Conservation (phyloP, 2,113 vertebrate genomes). For the Polypterus bichir region DNA sequence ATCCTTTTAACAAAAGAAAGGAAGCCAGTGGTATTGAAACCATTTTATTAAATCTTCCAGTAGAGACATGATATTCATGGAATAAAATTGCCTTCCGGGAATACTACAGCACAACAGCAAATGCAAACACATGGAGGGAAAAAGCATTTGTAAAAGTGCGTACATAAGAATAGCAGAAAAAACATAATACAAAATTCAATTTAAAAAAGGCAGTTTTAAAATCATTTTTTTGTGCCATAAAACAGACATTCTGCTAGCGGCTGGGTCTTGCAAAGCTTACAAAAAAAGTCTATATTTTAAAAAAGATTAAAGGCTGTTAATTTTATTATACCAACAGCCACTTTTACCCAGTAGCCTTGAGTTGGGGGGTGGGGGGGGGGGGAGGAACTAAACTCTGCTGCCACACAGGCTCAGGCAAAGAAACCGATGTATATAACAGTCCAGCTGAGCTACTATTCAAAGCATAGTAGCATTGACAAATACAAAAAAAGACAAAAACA, state of each 20-base stretch:
- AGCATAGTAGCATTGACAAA: slow-evolving; percentile 7
- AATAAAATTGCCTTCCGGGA: slow-evolving; percentile 81
- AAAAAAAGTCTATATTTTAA: slow-evolving; percentile 37
- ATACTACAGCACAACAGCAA: slow-evolving; percentile 49
- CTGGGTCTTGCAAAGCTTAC: slow-evolving; percentile 37
- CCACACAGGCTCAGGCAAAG: slow-evolving; percentile 29
- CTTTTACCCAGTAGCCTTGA: slow-evolving; percentile 9
- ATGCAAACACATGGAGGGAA: slow-evolving; percentile 26
- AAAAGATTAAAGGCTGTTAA: slow-evolving; percentile 29
- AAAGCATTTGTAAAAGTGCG: slow-evolving; percentile 54
- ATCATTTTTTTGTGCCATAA: background rate
- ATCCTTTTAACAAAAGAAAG: slow-evolving; percentile 35
- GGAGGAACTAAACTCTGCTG: slow-evolving; percentile 13
- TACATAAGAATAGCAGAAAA: slow-evolving; percentile 67
- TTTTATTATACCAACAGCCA: slow-evolving; percentile 20
- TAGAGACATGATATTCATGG: slow-evolving; percentile 81
- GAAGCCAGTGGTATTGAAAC: slow-evolving; percentile 63
- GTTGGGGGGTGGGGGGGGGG: no score
- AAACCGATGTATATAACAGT: slow-evolving; percentile 24
- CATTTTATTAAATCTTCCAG: slow-evolving; percentile 92
- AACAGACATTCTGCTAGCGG: slow-evolving; percentile 26
- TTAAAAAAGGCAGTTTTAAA: slow-evolving; percentile 30
- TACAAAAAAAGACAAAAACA: slow-evolving; percentile 31
- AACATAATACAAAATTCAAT: slow-evolving; percentile 54
- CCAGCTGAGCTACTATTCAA: slow-evolving; percentile 21